Evolutionary conservation across 2,797 vertebrate genomes (phyloP).

Genomic region (Helicolenus hilgendorfi): DNA sequence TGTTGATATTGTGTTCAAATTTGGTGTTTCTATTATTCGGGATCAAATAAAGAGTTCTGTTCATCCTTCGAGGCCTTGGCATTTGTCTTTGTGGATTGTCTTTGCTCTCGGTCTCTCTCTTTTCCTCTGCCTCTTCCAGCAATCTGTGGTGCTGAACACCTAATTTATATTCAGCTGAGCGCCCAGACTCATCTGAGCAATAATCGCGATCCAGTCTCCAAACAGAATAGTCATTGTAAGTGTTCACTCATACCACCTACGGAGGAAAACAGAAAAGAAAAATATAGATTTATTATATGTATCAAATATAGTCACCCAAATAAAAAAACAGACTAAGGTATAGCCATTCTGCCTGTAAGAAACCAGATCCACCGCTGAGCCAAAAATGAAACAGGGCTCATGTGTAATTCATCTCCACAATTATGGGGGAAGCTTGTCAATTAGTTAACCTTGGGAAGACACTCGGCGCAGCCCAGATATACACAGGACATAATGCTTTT

Average conservation of each 20-base stretch:
- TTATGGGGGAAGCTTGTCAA: constrained; percentile 88
- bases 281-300: constrained; percentile 29
- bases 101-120: constrained; percentile 76
- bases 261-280: constrained; percentile 56
- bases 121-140: constrained; percentile 76
- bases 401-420: constrained; percentile 89
- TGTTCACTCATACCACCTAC: constrained; percentile 84
- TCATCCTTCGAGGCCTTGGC: constrained; percentile 84
- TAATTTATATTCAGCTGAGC: constrained; percentile 92
- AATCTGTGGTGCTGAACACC: constrained; percentile 87
- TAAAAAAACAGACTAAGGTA: constrained; percentile 42
- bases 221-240: constrained; percentile 87
- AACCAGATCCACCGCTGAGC: constrained; percentile 72
- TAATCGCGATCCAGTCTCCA: constrained; percentile 88
- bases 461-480: constrained; percentile 62
- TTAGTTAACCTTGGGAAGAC: constrained; percentile 91
- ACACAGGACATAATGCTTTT: constrained; percentile 63
- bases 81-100: constrained; percentile 80
- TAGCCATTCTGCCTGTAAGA: constrained; percentile 52
- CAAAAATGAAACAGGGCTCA: constrained; percentile 83
- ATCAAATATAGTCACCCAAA: constrained; percentile 56
- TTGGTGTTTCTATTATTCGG: constrained; percentile 78
- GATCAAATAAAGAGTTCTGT: constrained; percentile 80
- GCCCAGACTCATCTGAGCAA: constrained; percentile 89
- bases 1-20: constrained; percentile 89